Evolutionary conservation across 2,888 invertebrate species (phyloP).

Genomic region (Pharmacophagus antenor): DNA sequence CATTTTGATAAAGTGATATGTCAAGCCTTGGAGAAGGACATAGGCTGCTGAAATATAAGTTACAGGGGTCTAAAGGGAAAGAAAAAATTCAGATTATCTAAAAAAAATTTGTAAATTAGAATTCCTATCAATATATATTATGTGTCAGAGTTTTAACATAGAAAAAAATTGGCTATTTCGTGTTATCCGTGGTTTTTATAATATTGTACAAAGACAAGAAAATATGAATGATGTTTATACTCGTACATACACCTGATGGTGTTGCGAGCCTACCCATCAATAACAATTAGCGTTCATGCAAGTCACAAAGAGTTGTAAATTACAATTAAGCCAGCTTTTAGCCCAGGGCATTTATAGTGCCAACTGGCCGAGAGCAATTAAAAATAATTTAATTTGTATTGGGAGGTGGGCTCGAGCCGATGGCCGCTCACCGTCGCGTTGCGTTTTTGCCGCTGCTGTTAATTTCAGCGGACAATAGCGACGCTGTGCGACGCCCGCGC

Average conservation of each 20-base stretch:
- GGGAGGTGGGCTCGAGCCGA: constrained; percentile 30
- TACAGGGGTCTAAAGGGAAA: no score
- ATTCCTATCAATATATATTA: no score
- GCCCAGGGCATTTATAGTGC: not conserved
- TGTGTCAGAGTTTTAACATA: not conserved
- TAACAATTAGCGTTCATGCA: constrained; percentile 2
- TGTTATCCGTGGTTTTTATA: not conserved
- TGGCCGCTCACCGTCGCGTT: constrained; percentile 42
- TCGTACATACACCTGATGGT: not conserved
- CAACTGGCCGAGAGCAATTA: constrained; percentile 22
- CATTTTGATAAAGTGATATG: no score
- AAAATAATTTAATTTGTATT: constrained; percentile 34
- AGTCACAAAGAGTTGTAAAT: constrained; percentile 10
- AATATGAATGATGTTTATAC: not conserved
- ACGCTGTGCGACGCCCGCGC: constrained; percentile 54
- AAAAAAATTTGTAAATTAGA: no score
- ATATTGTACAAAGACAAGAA: not conserved
- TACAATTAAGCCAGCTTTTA: not conserved
- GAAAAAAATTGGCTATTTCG: not conserved
- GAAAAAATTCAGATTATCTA: no score
- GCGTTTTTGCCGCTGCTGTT: constrained; percentile 60
- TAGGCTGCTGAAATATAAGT: not conserved
- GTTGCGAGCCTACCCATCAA: constrained; percentile 2
- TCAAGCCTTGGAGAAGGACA: no score
- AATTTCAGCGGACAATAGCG: constrained; percentile 67